A percentile compares a stretch with the other conserved stretches of the same genome.
These are phyloP conservation scores for Orientallactaga sibirica DNA, from an alignment of 2,797 vertebrate species.

Conservation along the genomic window DNA sequence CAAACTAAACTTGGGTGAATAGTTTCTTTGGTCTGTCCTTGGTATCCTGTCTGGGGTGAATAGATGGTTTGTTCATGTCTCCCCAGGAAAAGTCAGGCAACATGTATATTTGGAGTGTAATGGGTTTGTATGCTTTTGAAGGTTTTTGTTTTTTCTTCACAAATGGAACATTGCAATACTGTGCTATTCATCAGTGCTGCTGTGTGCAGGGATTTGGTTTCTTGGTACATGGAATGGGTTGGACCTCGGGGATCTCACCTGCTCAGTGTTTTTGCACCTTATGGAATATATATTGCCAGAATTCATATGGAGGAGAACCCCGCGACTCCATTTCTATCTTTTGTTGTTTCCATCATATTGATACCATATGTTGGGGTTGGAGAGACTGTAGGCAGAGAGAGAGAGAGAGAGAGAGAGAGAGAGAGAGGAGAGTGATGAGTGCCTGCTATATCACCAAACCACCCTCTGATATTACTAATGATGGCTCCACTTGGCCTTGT, in stretches of 20 bases:
- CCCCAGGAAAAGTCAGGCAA: background rate
- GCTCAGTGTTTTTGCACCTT: background rate
- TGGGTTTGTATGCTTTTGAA: background rate
- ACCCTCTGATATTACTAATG: slow-evolving; percentile 53
- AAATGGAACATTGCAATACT: background rate
- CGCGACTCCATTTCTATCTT: slow-evolving; percentile 57
- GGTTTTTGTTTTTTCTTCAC: background rate
- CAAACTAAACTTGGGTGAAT: background rate
- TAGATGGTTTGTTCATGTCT: background rate
- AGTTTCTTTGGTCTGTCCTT: background rate
- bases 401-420: no score
- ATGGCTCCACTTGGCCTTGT: slow-evolving; percentile 23
- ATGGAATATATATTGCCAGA: slow-evolving; percentile 9
- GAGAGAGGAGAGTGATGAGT: background rate
- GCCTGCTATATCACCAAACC: background rate
- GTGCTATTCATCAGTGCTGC: background rate
- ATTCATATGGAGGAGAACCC: slow-evolving; percentile 32
- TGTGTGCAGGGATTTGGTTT: slow-evolving; percentile 11
- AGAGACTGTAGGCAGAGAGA: slow-evolving; percentile 38
- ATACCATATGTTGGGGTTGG: slow-evolving; percentile 73
- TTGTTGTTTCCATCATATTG: slow-evolving; percentile 52
- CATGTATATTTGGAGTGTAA: background rate
- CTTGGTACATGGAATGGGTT: background rate
- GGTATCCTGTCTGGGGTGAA: background rate
- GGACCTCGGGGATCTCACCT: background rate